Percentiles rank a stretch among this genome's conserved stretches.
phyloP scores from a whole-genome alignment of 2,888 invertebrate genomes.

The Copidosoma aretas region DNA sequence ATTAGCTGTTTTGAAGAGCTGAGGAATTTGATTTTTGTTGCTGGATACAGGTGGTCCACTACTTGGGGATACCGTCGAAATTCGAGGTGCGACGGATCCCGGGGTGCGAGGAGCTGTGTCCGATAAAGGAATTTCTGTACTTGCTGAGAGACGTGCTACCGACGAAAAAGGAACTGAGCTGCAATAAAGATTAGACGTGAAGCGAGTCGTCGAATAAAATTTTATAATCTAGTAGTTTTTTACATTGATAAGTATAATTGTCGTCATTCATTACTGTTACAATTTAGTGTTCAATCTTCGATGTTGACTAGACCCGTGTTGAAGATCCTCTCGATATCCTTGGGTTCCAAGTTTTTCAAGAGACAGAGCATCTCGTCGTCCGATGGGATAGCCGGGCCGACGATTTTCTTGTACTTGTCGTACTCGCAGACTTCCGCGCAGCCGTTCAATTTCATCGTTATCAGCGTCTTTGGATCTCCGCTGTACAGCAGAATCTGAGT shows the following conservation, averaged over 20 bases:
- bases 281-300: conserved; percentile 16
- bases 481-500: conserved; percentile 23
- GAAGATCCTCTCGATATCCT: conserved; percentile 20
- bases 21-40: too few relatives aligned
- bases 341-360: conserved; percentile 14
- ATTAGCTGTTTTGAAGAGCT: too few relatives aligned
- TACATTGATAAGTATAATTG: too few relatives aligned
- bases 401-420: conserved; percentile 17
- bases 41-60: conserved; percentile 22
- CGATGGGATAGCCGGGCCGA: conserved; percentile 20
- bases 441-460: conserved; percentile 9
- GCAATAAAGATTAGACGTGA: conserved; percentile 35
- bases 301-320: conserved; percentile 3
- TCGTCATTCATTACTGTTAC: too few relatives aligned
- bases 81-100: conserved; percentile 61
- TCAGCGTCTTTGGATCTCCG: conserved; percentile 18
- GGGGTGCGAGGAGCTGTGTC: conserved; percentile 65
- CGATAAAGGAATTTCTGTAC: conserved; percentile 63
- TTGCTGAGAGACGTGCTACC: conserved; percentile 64
- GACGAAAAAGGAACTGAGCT: conserved; percentile 57
- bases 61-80: conserved; percentile 59
- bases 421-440: conserved; percentile 29
- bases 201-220: too few relatives aligned
- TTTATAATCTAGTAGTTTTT: too few relatives aligned
- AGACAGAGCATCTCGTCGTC: conserved; percentile 34